These are phyloP conservation scores for Bucco capensis DNA, from an alignment of 2,113 vertebrate species.

Conservation along the genomic window DNA sequence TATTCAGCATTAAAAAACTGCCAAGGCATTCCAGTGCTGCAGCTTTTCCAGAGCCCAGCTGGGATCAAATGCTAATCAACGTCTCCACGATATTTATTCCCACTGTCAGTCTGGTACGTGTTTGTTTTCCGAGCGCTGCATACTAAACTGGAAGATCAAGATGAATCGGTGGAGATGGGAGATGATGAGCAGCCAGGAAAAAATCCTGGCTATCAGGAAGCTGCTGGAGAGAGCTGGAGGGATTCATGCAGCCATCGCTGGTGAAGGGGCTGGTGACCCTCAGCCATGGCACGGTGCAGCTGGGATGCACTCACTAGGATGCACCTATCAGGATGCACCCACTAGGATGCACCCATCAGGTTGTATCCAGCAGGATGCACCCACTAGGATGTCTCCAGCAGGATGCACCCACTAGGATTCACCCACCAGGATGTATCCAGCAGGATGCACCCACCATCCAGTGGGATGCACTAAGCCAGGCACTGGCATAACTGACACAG, in stretches of 20 bases:
- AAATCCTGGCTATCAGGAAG: neutral
- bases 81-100: conserved; percentile 75
- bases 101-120: conserved; percentile 73
- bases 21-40: conserved; percentile 77
- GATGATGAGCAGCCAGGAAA: conserved; percentile 20
- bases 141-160: conserved; percentile 62
- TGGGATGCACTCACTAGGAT: rapidly evolving
- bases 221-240: rapidly evolving
- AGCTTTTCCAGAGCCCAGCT: conserved; percentile 75
- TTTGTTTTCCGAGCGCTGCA: conserved; percentile 77
- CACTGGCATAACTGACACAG: rapidly evolving
- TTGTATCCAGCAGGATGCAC: no score
- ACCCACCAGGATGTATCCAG: no score
- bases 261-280: neutral
- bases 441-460: rapidly evolving
- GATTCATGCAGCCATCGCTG: rapidly evolving
- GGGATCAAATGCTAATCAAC: conserved; percentile 81
- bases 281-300: rapidly evolving
- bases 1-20: conserved; percentile 81
- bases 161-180: conserved; percentile 42
- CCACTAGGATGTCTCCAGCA: no score
- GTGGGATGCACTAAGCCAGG: rapidly evolving
- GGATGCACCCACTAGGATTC: neutral
- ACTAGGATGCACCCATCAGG: no score
- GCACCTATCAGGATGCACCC: neutral